Percentiles rank a stretch among this genome's conserved stretches.
Conservation (phyloP, 2,113 vertebrate species). For the Rhipidura dahli region DNA sequence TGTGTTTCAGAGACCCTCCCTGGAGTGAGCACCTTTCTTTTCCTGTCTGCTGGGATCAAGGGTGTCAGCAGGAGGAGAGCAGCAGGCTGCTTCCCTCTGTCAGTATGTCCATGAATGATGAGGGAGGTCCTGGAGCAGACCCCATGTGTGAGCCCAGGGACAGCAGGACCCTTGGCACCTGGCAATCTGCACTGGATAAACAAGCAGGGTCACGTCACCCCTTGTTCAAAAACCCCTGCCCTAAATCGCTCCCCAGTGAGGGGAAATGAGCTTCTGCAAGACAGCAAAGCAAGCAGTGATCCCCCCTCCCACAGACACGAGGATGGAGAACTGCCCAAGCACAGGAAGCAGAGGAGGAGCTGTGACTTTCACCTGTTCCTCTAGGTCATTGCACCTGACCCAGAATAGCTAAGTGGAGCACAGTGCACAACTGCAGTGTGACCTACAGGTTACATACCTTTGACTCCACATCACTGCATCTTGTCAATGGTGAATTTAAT, state of each 20-base stretch:
- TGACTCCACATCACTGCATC: background rate
- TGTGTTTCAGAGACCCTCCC: background rate
- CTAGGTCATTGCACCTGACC: background rate
- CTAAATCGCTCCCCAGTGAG: background rate
- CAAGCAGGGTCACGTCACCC: background rate
- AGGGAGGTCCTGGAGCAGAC: background rate
- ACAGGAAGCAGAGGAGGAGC: background rate
- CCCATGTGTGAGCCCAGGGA: background rate
- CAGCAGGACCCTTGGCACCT: background rate
- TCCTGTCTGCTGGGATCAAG: background rate
- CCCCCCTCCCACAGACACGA: fast-evolving
- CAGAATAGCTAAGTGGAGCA: background rate
- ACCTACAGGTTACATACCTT: background rate
- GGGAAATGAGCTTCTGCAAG: background rate
- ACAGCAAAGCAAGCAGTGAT: background rate
- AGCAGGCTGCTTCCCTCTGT: background rate
- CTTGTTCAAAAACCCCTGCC: background rate
- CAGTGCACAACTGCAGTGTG: background rate
- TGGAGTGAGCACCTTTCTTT: background rate
- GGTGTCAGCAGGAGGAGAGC: background rate
- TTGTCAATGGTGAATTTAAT: background rate
- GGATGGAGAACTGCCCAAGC: background rate
- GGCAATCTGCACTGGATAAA: background rate
- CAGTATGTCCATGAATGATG: fast-evolving
- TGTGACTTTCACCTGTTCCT: background rate